These are phyloP conservation scores for Gorsachius goisagi DNA, from an alignment of 2,113 vertebrate species.

Conservation along the genomic window DNA sequence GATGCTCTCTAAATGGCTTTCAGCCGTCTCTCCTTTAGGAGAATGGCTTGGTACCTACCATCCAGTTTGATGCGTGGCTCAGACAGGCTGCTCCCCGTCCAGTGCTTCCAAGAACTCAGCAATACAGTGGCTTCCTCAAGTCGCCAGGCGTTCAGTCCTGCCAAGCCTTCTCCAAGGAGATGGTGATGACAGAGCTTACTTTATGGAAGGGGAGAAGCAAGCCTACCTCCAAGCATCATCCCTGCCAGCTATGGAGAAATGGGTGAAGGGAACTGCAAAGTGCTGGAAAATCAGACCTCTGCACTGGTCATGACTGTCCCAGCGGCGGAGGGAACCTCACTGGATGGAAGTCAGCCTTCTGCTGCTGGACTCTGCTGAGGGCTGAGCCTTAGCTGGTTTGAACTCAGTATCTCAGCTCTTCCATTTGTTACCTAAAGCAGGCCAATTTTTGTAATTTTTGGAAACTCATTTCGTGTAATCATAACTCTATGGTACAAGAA, in stretches of 20 bases:
- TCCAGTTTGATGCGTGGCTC: neutral
- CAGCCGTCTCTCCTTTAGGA: neutral
- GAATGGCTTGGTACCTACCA: neutral
- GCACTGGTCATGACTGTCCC: neutral
- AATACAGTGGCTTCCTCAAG: neutral
- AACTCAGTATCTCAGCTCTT: slow-evolving; percentile 43
- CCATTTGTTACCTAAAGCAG: slow-evolving; percentile 46
- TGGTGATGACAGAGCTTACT: neutral
- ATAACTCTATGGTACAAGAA: neutral
- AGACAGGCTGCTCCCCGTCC: neutral
- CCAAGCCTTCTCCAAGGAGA: neutral
- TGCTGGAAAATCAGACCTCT: neutral
- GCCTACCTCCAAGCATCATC: neutral
- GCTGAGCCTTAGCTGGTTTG: neutral
- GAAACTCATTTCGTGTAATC: slow-evolving; percentile 38
- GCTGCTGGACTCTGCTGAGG: neutral
- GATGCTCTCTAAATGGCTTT: slow-evolving; percentile 17
- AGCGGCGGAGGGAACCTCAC: neutral
- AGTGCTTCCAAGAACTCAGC: slow-evolving; percentile 3
- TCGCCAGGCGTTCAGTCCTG: neutral
- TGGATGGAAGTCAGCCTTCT: neutral
- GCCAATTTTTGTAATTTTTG: slow-evolving; percentile 55
- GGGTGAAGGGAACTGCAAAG: neutral
- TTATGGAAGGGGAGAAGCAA: neutral
- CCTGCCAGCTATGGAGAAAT: neutral